A percentile compares a stretch with the other conserved stretches of the same genome.
phyloP scores from a whole-genome alignment of 2,888 invertebrate species.

The Omphaloscelis lunosa region DNA sequence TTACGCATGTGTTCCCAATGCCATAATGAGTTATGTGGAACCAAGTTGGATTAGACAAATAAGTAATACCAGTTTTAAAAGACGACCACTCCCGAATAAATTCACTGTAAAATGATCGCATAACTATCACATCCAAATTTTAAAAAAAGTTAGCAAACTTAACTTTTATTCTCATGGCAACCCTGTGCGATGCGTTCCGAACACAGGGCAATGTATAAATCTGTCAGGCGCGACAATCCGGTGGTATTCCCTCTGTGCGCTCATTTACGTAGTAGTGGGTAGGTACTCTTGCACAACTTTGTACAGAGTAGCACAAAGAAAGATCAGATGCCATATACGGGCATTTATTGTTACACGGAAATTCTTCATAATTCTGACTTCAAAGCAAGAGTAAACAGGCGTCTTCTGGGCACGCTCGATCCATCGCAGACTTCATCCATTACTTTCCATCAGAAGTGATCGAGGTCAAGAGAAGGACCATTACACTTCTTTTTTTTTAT shows the following conservation, averaged over 20 bases:
- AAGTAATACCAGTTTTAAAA: neutral
- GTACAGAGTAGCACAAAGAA: conserved; percentile 28
- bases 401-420: too few relatives aligned
- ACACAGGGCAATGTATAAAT: conserved; percentile 63
- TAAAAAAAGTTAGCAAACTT: neutral
- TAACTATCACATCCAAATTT: neutral
- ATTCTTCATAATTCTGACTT: neutral
- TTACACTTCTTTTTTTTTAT: neutral
- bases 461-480: too few relatives aligned
- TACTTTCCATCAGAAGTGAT: neutral
- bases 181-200: conserved; percentile 54
- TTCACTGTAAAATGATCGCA: neutral
- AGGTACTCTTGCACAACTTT: conserved; percentile 18
- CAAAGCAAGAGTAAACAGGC: neutral
- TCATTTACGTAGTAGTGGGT: conserved; percentile 41
- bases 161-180: conserved; percentile 35
- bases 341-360: neutral
- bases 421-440: neutral
- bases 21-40: neutral
- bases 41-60: neutral
- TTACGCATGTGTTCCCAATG: neutral
- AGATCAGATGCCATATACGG: neutral
- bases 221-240: conserved; percentile 62
- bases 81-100: neutral
- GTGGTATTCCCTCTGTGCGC: conserved; percentile 51